Evolutionary conservation across 2,113 vertebrate species (phyloP), one percentile per base, ranked within the genome.

Genomic region (Pogona vitticeps): DNA sequence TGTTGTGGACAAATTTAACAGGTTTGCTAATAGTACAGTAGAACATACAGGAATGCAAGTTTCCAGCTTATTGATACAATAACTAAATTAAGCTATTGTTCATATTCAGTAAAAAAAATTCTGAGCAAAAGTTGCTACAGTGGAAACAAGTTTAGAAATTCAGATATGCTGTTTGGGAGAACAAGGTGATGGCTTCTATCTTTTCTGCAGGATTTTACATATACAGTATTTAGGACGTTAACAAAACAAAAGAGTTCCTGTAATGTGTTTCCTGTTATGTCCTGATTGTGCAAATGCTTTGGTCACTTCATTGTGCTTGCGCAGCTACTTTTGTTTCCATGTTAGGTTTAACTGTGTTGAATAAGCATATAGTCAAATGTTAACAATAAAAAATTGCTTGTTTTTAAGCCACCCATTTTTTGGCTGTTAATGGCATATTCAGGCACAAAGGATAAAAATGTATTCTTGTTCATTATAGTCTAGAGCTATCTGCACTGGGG

Each of bases 181-280:
- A 88, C 46, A 73, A 79, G 76, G 86, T 93, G 90, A 95, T 95
- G 86, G 91, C 61, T 91, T 88, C 76, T 92, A 65, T 90, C 91
- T 93, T 96, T 95, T 93, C 94, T 96, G 86, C 68, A 61, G 14
- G 61, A 3, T 26, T 36, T 72, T n/a, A 71, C n/a, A 86, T 40
- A 63, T 80, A 33, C 70, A n/a, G n/a, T n/a, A n/a, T 63, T 86
- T 72, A 10, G 77, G 38, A 40, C 72, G 81, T 75, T 63, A 80
- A 31, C 88, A 85, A 88, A 91, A 88, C 58, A 77, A 79, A 52
- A 78, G 88, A 94, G 91, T 96, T 96, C 86, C 89, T 94, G 81
- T 91, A 90, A 88, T 93, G 67, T 91, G 91, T 94, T 96, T 95
- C 94, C 94, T 97, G 90, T 95, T 97, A 88, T 95, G 81, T 61